phyloP scores from a whole-genome alignment of 2,797 vertebrate genomes.

The Tarsius wallacei region DNA sequence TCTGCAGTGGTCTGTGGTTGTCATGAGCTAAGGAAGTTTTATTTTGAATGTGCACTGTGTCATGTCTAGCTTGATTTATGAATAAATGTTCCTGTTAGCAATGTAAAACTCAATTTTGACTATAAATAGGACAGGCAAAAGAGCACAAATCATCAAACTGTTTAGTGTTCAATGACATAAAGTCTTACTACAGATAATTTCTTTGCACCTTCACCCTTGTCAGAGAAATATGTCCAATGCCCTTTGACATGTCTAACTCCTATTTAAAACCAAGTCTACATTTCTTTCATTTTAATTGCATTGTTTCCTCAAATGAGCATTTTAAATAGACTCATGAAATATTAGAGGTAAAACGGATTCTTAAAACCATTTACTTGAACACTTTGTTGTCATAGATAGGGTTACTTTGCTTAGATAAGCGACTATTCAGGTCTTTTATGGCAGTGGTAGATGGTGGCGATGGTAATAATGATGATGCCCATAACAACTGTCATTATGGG shows the following conservation, averaged over 20 bases:
- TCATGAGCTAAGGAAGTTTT: not conserved
- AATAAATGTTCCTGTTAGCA: not conserved
- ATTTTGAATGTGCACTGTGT: constrained; percentile 4
- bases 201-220: not conserved
- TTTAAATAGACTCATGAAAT: not conserved
- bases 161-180: not conserved
- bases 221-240: not conserved
- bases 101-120: not conserved
- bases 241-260: not conserved
- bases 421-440: not conserved
- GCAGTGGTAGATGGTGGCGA: not conserved
- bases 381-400: not conserved
- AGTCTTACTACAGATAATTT: not conserved
- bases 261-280: not conserved
- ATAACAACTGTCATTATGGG: not conserved
- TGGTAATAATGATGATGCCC: not conserved
- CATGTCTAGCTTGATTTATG: constrained; percentile 33
- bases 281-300: not conserved
- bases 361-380: not conserved
- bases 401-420: not conserved
- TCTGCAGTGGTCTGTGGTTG: not conserved
- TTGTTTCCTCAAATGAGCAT: not conserved
- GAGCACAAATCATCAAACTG: not conserved
- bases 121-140: not conserved
- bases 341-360: not conserved